Base-by-base conservation (phyloP, 2,888 invertebrate species). In the Brachyptera putata region DNA sequence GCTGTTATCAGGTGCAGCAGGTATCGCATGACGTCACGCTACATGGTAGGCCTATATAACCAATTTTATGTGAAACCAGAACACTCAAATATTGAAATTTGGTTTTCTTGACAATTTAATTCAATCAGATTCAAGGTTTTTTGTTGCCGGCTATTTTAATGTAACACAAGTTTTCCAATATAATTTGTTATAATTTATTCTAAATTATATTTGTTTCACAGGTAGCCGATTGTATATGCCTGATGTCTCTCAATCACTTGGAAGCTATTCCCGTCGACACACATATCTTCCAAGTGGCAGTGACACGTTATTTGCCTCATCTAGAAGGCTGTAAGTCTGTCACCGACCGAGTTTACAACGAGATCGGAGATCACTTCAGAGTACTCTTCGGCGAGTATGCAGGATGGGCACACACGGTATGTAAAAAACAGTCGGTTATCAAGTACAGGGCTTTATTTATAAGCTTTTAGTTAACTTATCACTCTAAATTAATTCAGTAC, bases 181-280 rank as follows among this genome's bases (percentile, higher is more conserved):
- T n/a, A n/a, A n/a, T n/a, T n/a, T n/a, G n/a, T n/a, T n/a, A n/a
- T n/a, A n/a, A n/a, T n/a, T n/a, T n/a, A n/a, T n/a, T n/a, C n/a
- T n/a, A n/a, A n/a, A n/a, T n/a, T n/a, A n/a, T n/a, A n/a, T n/a
- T 58, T 62, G 63, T 63, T 65, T 73, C 73, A 36, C 69, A 91
- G 90, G 93, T 99, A 16, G 95, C 98, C 0, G 98, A 99, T 75
- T 99, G 98, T 75, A 90, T 99, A 67, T 95, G 94, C 71, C 80
- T 99, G 18, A 98, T 99, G 97, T 95, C 96, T 0, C 74, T 99
- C 56, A 87, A 89, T 60, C 92, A 97, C 72, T 74, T 91, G 55
- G 84, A 88, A 68, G 87, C 95, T 0, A 84, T 99, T 57, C 98
- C 98, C 1, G 89, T 98, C 0, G 98, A 99, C 75, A 96, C 96